These are phyloP conservation scores for Meloidogyne exigua DNA, from an alignment of 1,140 invertebrate species.

Conservation along the genomic window DNA sequence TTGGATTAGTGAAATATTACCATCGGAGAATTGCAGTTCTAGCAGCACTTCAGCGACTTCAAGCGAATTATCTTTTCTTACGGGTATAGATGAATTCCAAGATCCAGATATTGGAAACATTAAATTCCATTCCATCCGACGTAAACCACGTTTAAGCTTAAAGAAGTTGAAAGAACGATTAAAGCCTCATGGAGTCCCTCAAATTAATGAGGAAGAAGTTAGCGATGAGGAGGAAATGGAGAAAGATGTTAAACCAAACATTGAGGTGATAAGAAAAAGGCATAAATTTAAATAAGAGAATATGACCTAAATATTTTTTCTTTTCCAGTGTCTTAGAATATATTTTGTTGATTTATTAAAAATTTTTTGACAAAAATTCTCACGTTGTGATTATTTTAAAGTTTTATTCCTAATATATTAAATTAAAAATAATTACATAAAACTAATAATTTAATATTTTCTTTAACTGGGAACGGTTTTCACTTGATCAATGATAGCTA, in stretches of 20 bases:
- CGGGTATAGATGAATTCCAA: not conserved
- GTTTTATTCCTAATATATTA: not conserved
- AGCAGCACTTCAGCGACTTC: not conserved
- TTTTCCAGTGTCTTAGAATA: not conserved
- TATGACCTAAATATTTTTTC: not conserved
- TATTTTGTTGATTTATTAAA: not conserved
- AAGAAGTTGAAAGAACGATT: constrained; percentile 29
- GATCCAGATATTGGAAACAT: not conserved
- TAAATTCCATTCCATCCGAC: constrained; percentile 23
- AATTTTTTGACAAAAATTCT: not conserved
- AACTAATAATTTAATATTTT: too few relatives aligned
- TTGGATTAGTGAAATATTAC: constrained; percentile 7
- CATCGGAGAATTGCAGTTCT: not conserved
- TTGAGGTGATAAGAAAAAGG: constrained; percentile 3
- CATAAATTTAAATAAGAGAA: constrained; percentile 15
- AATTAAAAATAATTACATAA: not conserved
- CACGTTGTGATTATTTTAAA: not conserved
- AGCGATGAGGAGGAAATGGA: constrained; percentile 1
- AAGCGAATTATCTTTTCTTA: not conserved
- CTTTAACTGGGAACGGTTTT: too few relatives aligned
- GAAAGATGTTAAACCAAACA: not conserved
- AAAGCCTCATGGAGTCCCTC: constrained; percentile 24
- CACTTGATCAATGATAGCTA: too few relatives aligned
- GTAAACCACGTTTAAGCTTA: constrained; percentile 23
- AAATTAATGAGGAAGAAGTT: not conserved